phyloP scores from a whole-genome alignment of 2,797 vertebrate species.

The Oreochromis grahami region DNA sequence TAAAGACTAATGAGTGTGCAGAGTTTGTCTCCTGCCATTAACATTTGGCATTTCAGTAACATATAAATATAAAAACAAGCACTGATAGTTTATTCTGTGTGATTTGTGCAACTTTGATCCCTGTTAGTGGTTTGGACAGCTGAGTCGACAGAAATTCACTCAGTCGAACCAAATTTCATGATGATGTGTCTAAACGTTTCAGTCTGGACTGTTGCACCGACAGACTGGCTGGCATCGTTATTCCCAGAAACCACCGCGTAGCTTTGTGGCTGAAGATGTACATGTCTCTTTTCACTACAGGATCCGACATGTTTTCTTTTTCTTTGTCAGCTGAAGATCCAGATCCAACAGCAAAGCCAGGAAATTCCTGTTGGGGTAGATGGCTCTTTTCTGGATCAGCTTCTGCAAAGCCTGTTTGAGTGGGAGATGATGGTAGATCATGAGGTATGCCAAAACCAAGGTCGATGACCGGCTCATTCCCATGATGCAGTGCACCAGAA shows the following conservation, averaged over 20 bases:
- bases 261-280: background rate
- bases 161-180: background rate
- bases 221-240: background rate
- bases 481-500: slow-evolving; percentile 96
- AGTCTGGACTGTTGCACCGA: background rate
- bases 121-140: background rate
- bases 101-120: background rate
- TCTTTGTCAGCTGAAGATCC: slow-evolving; percentile 74
- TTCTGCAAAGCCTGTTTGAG: slow-evolving; percentile 81
- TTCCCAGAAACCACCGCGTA: background rate
- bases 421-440: slow-evolving; percentile 85
- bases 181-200: background rate
- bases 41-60: background rate
- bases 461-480: slow-evolving; percentile 95
- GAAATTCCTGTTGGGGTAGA: slow-evolving; percentile 84
- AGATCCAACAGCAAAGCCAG: slow-evolving; percentile 79
- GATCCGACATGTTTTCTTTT: slow-evolving; percentile 70
- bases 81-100: background rate
- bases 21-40: background rate
- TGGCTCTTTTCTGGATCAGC: slow-evolving; percentile 81
- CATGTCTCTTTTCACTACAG: slow-evolving; percentile 39
- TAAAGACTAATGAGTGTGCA: background rate
- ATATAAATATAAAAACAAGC: background rate
- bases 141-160: background rate
- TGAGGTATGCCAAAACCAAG: slow-evolving; percentile 93